A percentile compares a stretch with the other conserved stretches of the same genome.
phyloP scores from a whole-genome alignment of 2,888 invertebrate genomes.

The Erebia ligea region DNA sequence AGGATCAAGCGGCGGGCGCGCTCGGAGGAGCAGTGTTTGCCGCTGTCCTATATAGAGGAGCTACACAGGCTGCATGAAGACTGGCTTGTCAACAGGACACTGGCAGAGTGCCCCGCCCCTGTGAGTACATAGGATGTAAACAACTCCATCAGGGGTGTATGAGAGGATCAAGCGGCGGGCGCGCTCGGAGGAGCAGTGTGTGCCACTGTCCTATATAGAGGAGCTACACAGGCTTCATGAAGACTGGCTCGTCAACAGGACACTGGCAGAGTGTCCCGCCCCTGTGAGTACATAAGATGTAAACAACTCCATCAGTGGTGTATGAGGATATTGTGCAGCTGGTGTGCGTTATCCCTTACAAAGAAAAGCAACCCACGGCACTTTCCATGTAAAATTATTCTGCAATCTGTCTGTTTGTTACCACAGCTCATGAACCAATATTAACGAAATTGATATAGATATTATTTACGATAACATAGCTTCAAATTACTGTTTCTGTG shows the following conservation, averaged over 20 bases:
- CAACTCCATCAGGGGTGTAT: constrained; percentile 84
- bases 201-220: constrained; percentile 91
- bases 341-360: too few species aligned
- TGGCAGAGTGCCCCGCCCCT: constrained; percentile 85
- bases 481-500: too few species aligned
- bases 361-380: too few species aligned
- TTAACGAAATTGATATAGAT: too few species aligned
- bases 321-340: constrained; percentile 83
- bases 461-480: too few species aligned
- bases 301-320: constrained; percentile 86
- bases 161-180: constrained; percentile 89
- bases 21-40: constrained; percentile 91
- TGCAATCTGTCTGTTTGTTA: too few species aligned
- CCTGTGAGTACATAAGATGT: constrained; percentile 75
- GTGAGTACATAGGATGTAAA: constrained; percentile 62
- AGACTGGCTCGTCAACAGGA: constrained; percentile 86
- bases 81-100: constrained; percentile 85
- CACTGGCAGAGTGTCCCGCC: constrained; percentile 84
- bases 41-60: constrained; percentile 90
- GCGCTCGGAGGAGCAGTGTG: constrained; percentile 91
- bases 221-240: constrained; percentile 91
- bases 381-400: too few species aligned
- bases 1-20: constrained; percentile 90
- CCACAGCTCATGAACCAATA: too few species aligned
- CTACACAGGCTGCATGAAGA: constrained; percentile 90